Base-by-base conservation (phyloP, 2,888 invertebrate species). In the Cephus rjabovi region DNA sequence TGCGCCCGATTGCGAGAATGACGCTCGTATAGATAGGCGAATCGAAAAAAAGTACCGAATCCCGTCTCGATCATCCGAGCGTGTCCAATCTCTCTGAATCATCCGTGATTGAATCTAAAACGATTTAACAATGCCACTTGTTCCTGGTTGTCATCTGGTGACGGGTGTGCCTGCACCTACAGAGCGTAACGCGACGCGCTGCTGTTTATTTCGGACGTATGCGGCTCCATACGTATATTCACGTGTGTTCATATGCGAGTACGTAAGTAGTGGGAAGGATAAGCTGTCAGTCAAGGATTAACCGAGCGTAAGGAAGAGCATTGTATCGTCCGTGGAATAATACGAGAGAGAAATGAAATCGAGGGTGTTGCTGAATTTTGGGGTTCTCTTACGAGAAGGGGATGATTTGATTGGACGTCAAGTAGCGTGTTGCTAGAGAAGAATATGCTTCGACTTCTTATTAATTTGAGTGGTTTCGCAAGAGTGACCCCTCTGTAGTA, bases 381-480 rank as follows among this genome's bases (percentile, higher is more conserved):
- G 83, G 85, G 84, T 76, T 23, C 40, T 9, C 56, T 23, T 56
- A 56, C 69, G 31, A 74, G 34, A 76, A 68, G 70, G 31, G 78
- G 76, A 75, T 81, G 83, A 75, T 73, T 82, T 89, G 89, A 90
- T 90, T 90, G 89, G 86, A 90, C 86, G 90, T 89, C 89, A 79
- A 88, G 84, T 83, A 80, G 79, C 78, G 83, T 76, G 76, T 75
- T 81, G 87, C 88, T 86, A 85, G 87, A 85, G 87, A 88, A 89
- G 89, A 90, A 90, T 90, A 90, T 90, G 90, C 88, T 89, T 83
- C 87, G 87, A 90, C 88, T 88, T 87, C 88, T 90, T 89, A 91
- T 91, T 91, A 91, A 91, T 91, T 91, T 90, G 89, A 90, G 91
- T 90, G 90, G 90, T 89, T 89, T 89, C 87, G 84, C 86, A 77